Conservation (phyloP, 1,140 invertebrate genomes). For the Anastrepha ludens region DNA sequence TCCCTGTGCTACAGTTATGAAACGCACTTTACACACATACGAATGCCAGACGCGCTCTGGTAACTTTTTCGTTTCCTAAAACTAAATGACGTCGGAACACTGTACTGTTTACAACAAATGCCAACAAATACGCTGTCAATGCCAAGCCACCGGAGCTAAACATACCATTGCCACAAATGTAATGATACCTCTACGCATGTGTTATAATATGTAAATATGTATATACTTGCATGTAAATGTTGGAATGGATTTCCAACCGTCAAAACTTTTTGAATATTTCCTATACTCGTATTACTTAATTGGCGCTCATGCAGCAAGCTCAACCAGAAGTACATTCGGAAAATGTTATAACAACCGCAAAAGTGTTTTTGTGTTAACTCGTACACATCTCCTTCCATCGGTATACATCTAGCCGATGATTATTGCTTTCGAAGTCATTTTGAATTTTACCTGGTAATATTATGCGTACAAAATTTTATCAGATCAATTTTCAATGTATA, state of each 20-base stretch:
- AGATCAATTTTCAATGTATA: too few species aligned
- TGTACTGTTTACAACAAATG: conserved; percentile 13
- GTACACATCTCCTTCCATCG: too few species aligned
- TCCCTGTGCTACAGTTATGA: too few species aligned
- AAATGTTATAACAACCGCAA: not conserved
- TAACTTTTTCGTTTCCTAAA: not conserved
- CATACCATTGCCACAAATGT: not conserved
- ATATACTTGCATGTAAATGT: not conserved
- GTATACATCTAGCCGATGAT: too few species aligned
- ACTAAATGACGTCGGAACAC: not conserved
- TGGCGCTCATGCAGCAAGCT: not conserved
- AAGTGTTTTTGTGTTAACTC: not conserved
- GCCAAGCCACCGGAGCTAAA: too few species aligned
- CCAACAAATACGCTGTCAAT: not conserved
- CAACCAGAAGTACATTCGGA: not conserved
- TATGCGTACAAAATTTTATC: too few species aligned
- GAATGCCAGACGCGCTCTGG: not conserved
- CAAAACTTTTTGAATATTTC: not conserved
- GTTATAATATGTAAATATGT: not conserved
- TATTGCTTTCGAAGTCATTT: too few species aligned
- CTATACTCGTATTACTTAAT: not conserved
- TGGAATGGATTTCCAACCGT: not conserved
- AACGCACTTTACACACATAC: not conserved
- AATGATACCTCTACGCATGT: not conserved
- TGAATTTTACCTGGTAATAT: too few species aligned